Percentiles rank a stretch among this genome's conserved stretches.
phyloP scores from a whole-genome alignment of 2,797 vertebrate species.

The Pantherophis vulpinus region DNA sequence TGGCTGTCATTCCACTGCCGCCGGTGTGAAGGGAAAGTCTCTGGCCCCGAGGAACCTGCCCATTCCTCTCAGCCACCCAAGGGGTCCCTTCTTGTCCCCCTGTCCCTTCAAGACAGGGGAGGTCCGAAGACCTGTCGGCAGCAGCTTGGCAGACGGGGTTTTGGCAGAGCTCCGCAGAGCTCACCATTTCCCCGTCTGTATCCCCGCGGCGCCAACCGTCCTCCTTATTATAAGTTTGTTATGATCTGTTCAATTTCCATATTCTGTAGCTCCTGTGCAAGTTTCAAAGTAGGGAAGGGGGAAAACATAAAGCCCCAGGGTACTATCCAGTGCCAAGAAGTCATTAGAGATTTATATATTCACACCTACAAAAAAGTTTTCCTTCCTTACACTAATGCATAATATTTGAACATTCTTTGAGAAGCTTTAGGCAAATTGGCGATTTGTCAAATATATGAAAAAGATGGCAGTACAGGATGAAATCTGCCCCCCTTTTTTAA shows the following conservation, averaged over 20 bases:
- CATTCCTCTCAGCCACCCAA: too few relatives aligned
- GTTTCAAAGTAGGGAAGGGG: not conserved
- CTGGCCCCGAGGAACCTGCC: too few relatives aligned
- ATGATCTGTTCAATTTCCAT: not conserved
- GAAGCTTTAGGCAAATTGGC: not conserved
- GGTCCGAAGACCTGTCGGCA: too few relatives aligned
- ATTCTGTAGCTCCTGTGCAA: not conserved
- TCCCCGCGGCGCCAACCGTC: too few relatives aligned
- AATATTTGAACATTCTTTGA: not conserved
- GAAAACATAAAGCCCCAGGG: not conserved
- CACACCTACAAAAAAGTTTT: not conserved
- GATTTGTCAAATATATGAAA: not conserved
- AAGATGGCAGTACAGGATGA: not conserved
- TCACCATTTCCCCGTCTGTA: too few relatives aligned
- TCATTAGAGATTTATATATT: not conserved
- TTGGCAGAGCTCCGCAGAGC: too few relatives aligned
- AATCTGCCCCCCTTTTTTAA: not conserved
- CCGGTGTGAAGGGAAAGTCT: too few relatives aligned
- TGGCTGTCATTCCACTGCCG: too few relatives aligned
- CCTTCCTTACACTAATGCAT: not conserved
- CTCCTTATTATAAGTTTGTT: not conserved
- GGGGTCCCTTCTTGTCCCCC: too few relatives aligned
- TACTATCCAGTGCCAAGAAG: not conserved
- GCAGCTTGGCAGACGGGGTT: too few relatives aligned
- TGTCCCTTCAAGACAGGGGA: too few relatives aligned